These are phyloP conservation scores for Drosophila guanche DNA, from an alignment of 1,140 invertebrate species.

Conservation along the genomic window DNA sequence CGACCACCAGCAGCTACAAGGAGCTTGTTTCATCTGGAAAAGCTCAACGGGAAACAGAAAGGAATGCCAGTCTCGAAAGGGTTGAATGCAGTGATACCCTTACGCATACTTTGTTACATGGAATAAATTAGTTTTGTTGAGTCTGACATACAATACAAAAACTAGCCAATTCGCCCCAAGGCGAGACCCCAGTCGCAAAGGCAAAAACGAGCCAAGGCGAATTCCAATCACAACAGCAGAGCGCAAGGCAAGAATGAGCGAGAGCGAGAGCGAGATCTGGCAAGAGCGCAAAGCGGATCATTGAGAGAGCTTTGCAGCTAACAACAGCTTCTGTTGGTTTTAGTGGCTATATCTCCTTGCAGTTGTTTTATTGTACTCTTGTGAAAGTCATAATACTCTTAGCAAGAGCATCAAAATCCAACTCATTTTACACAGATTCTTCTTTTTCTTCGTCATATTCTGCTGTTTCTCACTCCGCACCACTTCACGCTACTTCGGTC, in stretches of 20 bases:
- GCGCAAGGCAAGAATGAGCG: too few species aligned
- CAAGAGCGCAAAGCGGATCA: too few species aligned
- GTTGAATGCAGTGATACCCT: too few species aligned
- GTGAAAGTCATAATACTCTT: conserved; percentile 19
- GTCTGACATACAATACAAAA: conserved; percentile 1
- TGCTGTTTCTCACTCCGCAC: conserved; percentile 1
- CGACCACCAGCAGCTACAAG: conserved; percentile 6
- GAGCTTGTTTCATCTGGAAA: conserved; percentile 63
- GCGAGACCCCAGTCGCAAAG: background rate
- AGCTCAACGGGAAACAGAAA: conserved; percentile 33
- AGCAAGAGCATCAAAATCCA: conserved; percentile 11
- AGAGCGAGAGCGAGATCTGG: too few species aligned
- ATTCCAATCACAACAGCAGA: too few species aligned
- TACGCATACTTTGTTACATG: too few species aligned
- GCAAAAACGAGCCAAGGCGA: background rate
- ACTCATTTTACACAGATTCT: conserved; percentile 54
- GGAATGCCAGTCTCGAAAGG: too few species aligned
- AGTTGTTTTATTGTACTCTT: background rate
- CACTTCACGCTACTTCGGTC: conserved; percentile 7
- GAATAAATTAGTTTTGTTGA: too few species aligned
- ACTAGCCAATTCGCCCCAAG: background rate
- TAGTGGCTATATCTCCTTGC: too few species aligned
- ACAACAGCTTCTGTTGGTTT: too few species aligned
- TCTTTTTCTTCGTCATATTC: conserved; percentile 16
- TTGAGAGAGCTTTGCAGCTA: too few species aligned